Conservation (phyloP, 1,140 invertebrate genomes). For the Drosophila watanabei region DNA sequence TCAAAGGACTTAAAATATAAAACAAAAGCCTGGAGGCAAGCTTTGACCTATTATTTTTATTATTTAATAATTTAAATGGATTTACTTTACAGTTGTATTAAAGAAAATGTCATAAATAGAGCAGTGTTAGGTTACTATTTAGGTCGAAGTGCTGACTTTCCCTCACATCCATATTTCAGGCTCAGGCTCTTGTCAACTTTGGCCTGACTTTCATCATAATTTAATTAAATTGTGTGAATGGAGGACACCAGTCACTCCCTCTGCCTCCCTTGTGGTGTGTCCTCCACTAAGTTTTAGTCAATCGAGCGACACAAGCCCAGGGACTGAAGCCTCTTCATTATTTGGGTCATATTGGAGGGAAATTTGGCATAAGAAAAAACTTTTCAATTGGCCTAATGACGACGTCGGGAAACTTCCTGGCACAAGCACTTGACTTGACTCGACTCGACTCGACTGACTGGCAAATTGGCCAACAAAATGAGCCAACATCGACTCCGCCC, state of each 20-base stretch:
- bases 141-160: background rate
- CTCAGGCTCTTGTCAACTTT: conserved; percentile 29
- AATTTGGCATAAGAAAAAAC: conserved; percentile 40
- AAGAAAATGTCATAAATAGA: background rate
- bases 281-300: conserved; percentile 32
- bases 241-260: background rate
- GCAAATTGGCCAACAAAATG: conserved; percentile 57
- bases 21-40: background rate
- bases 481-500: conserved; percentile 23
- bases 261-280: conserved; percentile 10
- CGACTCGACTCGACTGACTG: conserved; percentile 34
- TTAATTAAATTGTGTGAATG: conserved; percentile 74
- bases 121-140: background rate
- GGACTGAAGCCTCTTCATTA: too few species aligned
- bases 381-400: conserved; percentile 63
- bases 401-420: conserved; percentile 45
- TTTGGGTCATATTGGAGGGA: conserved; percentile 55
- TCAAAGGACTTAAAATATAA: background rate
- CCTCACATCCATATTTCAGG: background rate
- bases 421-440: conserved; percentile 38
- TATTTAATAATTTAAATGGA: background rate
- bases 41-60: background rate
- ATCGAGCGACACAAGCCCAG: conserved; percentile 49
- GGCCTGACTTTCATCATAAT: conserved; percentile 50
- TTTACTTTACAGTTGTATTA: background rate